Percentiles rank a stretch among this genome's conserved stretches.
Evolutionary conservation across 2,888 invertebrate species (phyloP).

Genomic region (Cephus spinipes): DNA sequence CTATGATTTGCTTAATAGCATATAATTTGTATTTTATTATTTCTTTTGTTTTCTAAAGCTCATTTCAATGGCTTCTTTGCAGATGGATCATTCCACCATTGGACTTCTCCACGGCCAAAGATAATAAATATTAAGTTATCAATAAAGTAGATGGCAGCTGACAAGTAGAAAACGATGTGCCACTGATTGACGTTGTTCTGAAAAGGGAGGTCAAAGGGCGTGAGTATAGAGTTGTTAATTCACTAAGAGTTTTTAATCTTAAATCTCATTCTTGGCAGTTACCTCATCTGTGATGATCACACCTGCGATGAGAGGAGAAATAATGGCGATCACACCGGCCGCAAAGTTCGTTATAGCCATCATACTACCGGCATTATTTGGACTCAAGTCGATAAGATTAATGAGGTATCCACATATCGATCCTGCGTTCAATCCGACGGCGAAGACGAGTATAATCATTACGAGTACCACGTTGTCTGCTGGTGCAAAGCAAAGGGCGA

Average conservation of each 20-base stretch:
- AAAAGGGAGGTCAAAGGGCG: slow-evolving; percentile 36
- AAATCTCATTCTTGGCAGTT: slow-evolving; percentile 14
- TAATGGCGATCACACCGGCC: slow-evolving; percentile 64
- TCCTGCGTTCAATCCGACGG: slow-evolving; percentile 60
- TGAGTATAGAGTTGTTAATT: neutral
- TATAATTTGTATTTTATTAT: too few relatives aligned
- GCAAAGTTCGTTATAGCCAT: slow-evolving; percentile 69
- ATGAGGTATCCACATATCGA: slow-evolving; percentile 61
- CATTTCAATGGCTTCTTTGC: neutral
- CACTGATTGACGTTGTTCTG: slow-evolving; percentile 71
- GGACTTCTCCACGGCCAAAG: slow-evolving; percentile 73
- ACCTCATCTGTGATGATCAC: slow-evolving; percentile 58
- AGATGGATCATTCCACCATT: slow-evolving; percentile 71
- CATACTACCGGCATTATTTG: slow-evolving; percentile 68
- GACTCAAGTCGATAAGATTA: slow-evolving; percentile 69
- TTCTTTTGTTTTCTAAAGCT: too few relatives aligned
- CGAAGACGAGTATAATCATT: slow-evolving; percentile 53
- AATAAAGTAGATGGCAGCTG: slow-evolving; percentile 72
- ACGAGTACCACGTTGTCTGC: slow-evolving; percentile 34
- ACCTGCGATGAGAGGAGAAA: slow-evolving; percentile 65
- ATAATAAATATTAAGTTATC: slow-evolving; percentile 73
- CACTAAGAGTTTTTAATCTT: too few relatives aligned
- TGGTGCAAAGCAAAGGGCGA: slow-evolving; percentile 53
- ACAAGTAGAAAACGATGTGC: slow-evolving; percentile 75
- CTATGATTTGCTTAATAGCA: too few relatives aligned